These are phyloP conservation scores for Zaprionus taronus DNA, from an alignment of 1,140 invertebrate genomes.

Conservation along the genomic window DNA sequence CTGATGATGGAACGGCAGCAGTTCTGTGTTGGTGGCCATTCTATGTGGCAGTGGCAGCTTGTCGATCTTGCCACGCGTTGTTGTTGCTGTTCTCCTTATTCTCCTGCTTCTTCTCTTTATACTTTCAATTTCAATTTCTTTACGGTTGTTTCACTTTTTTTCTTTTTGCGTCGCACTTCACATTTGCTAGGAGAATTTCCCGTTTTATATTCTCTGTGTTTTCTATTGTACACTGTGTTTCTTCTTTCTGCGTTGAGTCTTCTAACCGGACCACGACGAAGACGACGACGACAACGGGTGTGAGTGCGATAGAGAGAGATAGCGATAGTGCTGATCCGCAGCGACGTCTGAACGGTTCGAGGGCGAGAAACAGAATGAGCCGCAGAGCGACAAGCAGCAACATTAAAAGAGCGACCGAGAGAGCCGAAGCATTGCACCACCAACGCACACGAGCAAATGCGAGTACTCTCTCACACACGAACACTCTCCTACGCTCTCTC, in stretches of 20 bases:
- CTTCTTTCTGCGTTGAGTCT: slow-evolving; percentile 3
- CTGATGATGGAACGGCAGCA: slow-evolving; percentile 82
- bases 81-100: not conserved
- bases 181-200: not conserved
- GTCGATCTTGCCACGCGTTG: slow-evolving; percentile 3
- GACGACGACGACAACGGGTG: slow-evolving; percentile 20
- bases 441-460: not conserved
- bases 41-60: slow-evolving; percentile 23
- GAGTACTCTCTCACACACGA: not conserved
- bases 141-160: slow-evolving; percentile 1
- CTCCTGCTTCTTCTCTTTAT: slow-evolving; percentile 17
- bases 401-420: slow-evolving; percentile 26
- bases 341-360: slow-evolving; percentile 42
- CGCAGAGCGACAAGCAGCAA: slow-evolving; percentile 32
- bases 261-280: slow-evolving; percentile 12
- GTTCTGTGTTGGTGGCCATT: slow-evolving; percentile 82
- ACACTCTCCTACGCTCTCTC: not conserved
- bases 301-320: not conserved
- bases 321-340: slow-evolving; percentile 19
- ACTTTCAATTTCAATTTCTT: slow-evolving; percentile 3
- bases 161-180: slow-evolving; percentile 3
- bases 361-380: slow-evolving; percentile 48
- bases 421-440: slow-evolving; percentile 18
- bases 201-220: slow-evolving; percentile 6
- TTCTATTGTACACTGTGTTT: slow-evolving; percentile 7